Conservation (phyloP, 2,888 invertebrate species). For the Polydrusus cervinus region DNA sequence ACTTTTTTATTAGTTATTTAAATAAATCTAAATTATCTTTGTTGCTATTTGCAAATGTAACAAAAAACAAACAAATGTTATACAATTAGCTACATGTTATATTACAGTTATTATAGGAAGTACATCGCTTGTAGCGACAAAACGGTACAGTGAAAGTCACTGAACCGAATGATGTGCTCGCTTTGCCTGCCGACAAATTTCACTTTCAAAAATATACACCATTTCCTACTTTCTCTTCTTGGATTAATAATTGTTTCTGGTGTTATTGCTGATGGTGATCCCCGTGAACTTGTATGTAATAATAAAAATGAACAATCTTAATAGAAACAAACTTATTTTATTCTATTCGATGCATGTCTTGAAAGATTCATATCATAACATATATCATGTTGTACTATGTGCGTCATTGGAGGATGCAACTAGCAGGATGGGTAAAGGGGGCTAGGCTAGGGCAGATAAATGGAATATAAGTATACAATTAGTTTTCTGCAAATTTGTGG, state of each 20-base stretch:
- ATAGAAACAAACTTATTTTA: slow-evolving; percentile 7
- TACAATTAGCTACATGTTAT: slow-evolving; percentile 21
- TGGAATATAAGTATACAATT: too few species aligned
- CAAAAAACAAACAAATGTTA: neutral
- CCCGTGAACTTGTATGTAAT: neutral
- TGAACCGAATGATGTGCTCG: slow-evolving; percentile 40
- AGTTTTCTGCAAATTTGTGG: too few species aligned
- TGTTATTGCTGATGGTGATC: neutral
- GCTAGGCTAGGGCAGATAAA: too few species aligned
- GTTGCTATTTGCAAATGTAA: too few species aligned
- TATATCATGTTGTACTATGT: too few species aligned
- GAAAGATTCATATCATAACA: too few species aligned
- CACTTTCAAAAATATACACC: slow-evolving; percentile 65
- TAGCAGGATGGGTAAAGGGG: too few species aligned
- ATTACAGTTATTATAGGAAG: slow-evolving; percentile 38
- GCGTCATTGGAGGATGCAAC: too few species aligned
- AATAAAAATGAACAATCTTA: neutral
- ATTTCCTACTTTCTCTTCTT: slow-evolving; percentile 67
- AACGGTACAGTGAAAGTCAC: slow-evolving; percentile 48
- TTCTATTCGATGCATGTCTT: too few species aligned
- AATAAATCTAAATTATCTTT: too few species aligned
- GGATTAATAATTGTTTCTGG: slow-evolving; percentile 24
- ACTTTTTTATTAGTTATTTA: too few species aligned
- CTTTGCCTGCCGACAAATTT: slow-evolving; percentile 60
- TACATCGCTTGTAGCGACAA: slow-evolving; percentile 37